Evolutionary conservation across 2,888 invertebrate genomes (phyloP).

Genomic region (Dolomedes plantarius): DNA sequence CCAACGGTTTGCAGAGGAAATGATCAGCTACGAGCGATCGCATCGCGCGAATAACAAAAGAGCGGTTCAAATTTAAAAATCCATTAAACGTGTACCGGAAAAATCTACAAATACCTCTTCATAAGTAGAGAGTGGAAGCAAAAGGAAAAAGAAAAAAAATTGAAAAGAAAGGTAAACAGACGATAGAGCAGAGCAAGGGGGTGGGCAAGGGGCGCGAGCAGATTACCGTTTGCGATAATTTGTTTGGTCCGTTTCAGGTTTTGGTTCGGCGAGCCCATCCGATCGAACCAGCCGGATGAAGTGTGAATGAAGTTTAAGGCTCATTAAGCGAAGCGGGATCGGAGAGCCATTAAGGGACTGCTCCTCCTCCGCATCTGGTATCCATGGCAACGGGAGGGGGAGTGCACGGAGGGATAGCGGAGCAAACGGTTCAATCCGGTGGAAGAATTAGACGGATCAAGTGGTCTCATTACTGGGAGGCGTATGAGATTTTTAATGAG

Average conservation of each 20-base stretch:
- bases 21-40: not conserved
- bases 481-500: conserved; percentile 16
- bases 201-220: not conserved
- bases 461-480: conserved; percentile 12
- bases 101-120: conserved; percentile 19
- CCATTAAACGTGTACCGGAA: conserved; percentile 40
- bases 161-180: conserved; percentile 14
- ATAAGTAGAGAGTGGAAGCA: not conserved
- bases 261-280: conserved; percentile 50
- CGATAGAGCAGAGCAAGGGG: not conserved
- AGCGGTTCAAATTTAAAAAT: conserved; percentile 23
- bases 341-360: conserved; percentile 52
- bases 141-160: conserved; percentile 33
- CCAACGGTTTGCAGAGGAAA: not conserved
- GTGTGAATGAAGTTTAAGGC: conserved; percentile 71
- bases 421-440: conserved; percentile 24
- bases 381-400: conserved; percentile 37
- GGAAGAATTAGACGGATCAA: conserved; percentile 17
- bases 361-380: conserved; percentile 53
- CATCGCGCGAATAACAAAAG: not conserved
- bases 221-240: conserved; percentile 65
- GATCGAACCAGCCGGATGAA: conserved; percentile 61
- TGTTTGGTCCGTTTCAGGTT: conserved; percentile 69
- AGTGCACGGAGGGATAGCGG: conserved; percentile 32
- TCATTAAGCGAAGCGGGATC: conserved; percentile 56